Percentiles rank a stretch among this genome's conserved stretches.
These are phyloP conservation scores for Coryphaenoides rupestris DNA, from an alignment of 2,113 vertebrate species.

Conservation along the genomic window DNA sequence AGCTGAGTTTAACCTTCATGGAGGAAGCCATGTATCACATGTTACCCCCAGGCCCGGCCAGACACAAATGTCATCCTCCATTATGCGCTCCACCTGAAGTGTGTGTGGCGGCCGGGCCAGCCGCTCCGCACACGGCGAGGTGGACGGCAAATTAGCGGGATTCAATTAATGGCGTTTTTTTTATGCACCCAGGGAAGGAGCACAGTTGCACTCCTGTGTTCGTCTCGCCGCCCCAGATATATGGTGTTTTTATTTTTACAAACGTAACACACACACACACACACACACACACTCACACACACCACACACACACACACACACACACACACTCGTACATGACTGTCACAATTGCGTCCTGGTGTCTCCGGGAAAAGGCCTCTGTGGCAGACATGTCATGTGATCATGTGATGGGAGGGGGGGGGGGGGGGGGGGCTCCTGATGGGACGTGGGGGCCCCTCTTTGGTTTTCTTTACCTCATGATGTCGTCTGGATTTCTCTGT, in stretches of 20 bases:
- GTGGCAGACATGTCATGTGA: too few relatives aligned
- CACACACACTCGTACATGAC: conserved; percentile 14
- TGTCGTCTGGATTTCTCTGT: conserved; percentile 11
- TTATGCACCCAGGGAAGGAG: conserved; percentile 93
- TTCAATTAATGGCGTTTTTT: conserved; percentile 92
- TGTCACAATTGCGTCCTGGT: not conserved
- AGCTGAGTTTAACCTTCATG: conserved; percentile 99
- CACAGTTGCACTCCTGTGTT: conserved; percentile 53
- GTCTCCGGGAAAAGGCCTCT: too few relatives aligned
- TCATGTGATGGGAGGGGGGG: too few relatives aligned
- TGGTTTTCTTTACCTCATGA: not conserved
- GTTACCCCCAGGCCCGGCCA: conserved; percentile 92
- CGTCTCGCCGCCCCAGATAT: conserved; percentile 33
- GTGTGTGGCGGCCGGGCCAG: conserved; percentile 80
- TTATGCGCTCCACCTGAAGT: conserved; percentile 96
- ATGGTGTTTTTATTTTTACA: conserved; percentile 17
- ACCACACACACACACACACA: conserved; percentile 5
- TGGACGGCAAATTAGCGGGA: conserved; percentile 89
- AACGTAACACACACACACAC: conserved; percentile 26
- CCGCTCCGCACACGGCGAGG: conserved; percentile 81
- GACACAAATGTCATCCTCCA: conserved; percentile 97
- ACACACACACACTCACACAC: conserved; percentile 30
- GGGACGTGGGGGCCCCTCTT: not conserved
- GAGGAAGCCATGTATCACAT: conserved; percentile 98
- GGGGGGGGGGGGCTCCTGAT: too few relatives aligned